Evolutionary conservation across 1,140 invertebrate species (phyloP).

Genomic region (Drosophila kohkoa): DNA sequence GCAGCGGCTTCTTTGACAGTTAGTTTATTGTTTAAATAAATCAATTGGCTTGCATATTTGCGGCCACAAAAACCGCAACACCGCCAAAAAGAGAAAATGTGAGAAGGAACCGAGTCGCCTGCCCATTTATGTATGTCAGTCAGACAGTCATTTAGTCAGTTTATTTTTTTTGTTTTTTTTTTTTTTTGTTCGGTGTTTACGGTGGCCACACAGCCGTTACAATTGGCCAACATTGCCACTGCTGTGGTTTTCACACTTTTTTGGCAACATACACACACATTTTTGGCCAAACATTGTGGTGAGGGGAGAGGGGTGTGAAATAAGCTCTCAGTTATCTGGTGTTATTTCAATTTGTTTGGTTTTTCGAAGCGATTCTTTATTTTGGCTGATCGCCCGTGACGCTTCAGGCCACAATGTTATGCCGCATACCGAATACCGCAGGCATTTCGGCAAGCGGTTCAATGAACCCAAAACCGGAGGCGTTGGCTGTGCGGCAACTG

Average conservation of each 20-base stretch:
- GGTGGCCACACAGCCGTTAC: slow-evolving; percentile 29
- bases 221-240: slow-evolving; percentile 34
- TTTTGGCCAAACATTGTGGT: slow-evolving; percentile 30
- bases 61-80: slow-evolving; percentile 45
- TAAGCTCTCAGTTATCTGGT: slow-evolving; percentile 56
- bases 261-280: slow-evolving; percentile 51
- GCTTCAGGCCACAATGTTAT: slow-evolving; percentile 4
- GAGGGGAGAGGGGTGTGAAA: not conserved
- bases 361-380: slow-evolving; percentile 51
- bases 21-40: slow-evolving; percentile 47
- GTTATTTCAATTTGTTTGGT: slow-evolving; percentile 79
- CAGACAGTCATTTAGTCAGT: slow-evolving; percentile 61
- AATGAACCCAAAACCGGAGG: slow-evolving; percentile 30
- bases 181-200: slow-evolving; percentile 23
- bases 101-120: not conserved
- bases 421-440: slow-evolving; percentile 24
- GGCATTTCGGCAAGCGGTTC: slow-evolving; percentile 37
- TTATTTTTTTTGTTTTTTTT: no score
- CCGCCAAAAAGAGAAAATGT: not conserved
- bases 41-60: slow-evolving; percentile 33
- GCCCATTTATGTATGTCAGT: slow-evolving; percentile 51
- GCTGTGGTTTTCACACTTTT: slow-evolving; percentile 74
- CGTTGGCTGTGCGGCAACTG: slow-evolving; percentile 11
- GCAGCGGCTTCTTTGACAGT: slow-evolving; percentile 22
- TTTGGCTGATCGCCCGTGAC: slow-evolving; percentile 52